Conservation (phyloP, 2,113 vertebrate genomes). For the Gracilinanus agilis region DNA sequence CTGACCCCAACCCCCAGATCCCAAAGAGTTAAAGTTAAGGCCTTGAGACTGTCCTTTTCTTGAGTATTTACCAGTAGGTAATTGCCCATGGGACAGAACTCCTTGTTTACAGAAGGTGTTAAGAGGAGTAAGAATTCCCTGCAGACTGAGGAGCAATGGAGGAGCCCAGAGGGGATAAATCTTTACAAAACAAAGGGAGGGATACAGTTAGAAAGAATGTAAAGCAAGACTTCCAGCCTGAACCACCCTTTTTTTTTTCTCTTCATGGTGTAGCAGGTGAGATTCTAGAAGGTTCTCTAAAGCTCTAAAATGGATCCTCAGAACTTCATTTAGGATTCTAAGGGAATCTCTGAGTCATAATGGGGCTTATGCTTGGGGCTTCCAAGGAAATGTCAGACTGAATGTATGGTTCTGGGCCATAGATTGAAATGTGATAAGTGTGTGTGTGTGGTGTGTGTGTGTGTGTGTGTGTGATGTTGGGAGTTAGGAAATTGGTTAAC, state of each 20-base stretch:
- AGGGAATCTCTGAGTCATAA: neutral
- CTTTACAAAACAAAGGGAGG: neutral
- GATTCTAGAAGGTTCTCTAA: neutral
- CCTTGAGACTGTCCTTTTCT: neutral
- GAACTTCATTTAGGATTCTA: neutral
- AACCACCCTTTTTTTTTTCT: neutral
- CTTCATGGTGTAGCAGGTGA: neutral
- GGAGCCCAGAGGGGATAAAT: neutral
- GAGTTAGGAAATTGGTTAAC: neutral
- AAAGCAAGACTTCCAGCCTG: neutral
- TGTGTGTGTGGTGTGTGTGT: neutral
- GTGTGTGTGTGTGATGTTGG: too few species aligned
- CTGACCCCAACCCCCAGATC: neutral
- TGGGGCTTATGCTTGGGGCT: neutral
- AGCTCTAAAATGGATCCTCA: neutral
- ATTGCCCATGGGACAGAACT: neutral
- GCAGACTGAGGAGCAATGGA: neutral
- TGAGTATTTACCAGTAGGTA: neutral
- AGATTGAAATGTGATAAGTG: neutral
- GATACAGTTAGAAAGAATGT: neutral
- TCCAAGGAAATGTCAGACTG: neutral
- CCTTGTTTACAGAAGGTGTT: neutral
- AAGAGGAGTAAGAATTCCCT: neutral
- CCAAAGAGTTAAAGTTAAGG: neutral
- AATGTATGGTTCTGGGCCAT: neutral